Evolutionary conservation across 2,113 vertebrate species (phyloP).

Genomic region (Notarius quadriscutis): DNA sequence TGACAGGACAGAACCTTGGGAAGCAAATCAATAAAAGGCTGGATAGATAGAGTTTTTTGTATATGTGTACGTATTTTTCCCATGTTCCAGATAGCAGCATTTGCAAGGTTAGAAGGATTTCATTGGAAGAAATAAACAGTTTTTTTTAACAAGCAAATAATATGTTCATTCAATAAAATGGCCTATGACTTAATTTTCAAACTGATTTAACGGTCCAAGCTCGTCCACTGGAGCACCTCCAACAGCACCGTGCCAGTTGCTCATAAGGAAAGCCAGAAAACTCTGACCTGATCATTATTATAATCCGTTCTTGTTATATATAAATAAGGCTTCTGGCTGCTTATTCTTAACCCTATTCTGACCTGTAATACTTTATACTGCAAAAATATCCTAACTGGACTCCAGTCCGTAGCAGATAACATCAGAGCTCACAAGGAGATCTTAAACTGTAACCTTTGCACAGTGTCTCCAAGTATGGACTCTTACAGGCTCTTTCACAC

Average conservation of each 20-base stretch:
- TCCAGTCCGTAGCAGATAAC: constrained; percentile 34
- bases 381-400: neutral
- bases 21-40: neutral
- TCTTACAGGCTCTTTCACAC: constrained; percentile 38
- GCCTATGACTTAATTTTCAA: constrained; percentile 11
- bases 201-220: constrained; percentile 39
- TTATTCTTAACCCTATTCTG: constrained; percentile 23
- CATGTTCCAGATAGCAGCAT: neutral
- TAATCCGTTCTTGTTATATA: constrained; percentile 20
- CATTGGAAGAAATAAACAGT: neutral
- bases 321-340: constrained; percentile 24
- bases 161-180: constrained; percentile 14
- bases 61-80: neutral
- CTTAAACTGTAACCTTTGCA: constrained; percentile 50
- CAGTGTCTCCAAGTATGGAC: constrained; percentile 53
- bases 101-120: neutral
- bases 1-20: neutral
- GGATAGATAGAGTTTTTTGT: neutral
- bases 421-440: constrained; percentile 29
- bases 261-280: constrained; percentile 18
- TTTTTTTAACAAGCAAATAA: neutral
- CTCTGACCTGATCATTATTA: constrained; percentile 5
- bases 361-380: constrained; percentile 7
- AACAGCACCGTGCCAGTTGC: constrained; percentile 16
- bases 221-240: neutral